Base-by-base conservation (phyloP, 2,797 vertebrate genomes). In the Cygnus olor region DNA sequence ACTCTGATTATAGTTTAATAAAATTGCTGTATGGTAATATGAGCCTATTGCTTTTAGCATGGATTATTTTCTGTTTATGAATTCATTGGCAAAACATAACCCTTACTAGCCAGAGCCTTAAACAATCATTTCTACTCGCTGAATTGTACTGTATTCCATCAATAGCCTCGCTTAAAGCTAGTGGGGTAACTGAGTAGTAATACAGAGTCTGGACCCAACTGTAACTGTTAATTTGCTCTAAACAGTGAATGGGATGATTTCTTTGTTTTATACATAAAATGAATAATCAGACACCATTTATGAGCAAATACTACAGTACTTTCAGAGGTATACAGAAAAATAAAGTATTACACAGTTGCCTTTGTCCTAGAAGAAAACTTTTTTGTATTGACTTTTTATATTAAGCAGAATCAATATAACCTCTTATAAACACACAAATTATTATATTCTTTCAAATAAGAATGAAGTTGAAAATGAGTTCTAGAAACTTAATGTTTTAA, bases 1-100 rank as follows among this genome's bases (percentile, higher is more conserved):
- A 45, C 77, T 88, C 61, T 91, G 93, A 94, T 96, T 68, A 85
- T 85, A 91, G 91, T 93, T 96, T 21, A 85, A 79, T 94, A 74
- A 84, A 95, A 70, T 68, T 92, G 49, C 60, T 83, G 18, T 68
- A 30, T 77, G 73, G 36, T 79, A 66, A 9, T 72, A 49, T 70
- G 63, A 89, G 34, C 54, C 73, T 81, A 10, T 92, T 66, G 12
- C n/a, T 91, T 83, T 92, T 56, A 73, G 36, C 16, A 9, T 85
- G 74, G 40, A 49, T 92, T 95, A n/a, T 85, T 94, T 85, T 65
- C 17, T 60, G 13, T 77, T 86, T 68, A 34, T 86, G 61, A 66
- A 63, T 88, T 92, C 4, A 54, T 64, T 85, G 51, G 44, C 28
- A 86, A 58, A 70, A 5, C 47, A 53, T 76, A 88, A 60, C 8